These are phyloP conservation scores for Acomys russatus DNA, from an alignment of 2,797 vertebrate species.

Conservation along the genomic window DNA sequence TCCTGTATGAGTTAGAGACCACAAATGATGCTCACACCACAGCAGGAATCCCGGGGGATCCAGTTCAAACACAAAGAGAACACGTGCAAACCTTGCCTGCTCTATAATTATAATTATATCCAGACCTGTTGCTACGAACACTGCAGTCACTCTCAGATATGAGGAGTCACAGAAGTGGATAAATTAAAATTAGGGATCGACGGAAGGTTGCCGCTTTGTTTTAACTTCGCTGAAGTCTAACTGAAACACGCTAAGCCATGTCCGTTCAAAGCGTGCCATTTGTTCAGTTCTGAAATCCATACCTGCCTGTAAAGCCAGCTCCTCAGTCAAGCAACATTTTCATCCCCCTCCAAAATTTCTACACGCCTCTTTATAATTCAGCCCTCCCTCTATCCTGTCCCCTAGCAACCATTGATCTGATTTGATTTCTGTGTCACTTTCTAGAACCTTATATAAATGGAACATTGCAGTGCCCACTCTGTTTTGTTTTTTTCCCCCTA, in stretches of 20 bases:
- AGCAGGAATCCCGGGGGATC: neutral
- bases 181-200: neutral
- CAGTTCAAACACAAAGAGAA: neutral
- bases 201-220: neutral
- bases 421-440: constrained; percentile 63
- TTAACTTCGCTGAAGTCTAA: neutral
- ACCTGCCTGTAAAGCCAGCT: neutral
- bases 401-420: constrained; percentile 57
- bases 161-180: neutral
- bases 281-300: neutral
- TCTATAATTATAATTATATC: neutral
- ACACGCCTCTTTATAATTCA: neutral
- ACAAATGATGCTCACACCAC: neutral
- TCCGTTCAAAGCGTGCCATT: neutral
- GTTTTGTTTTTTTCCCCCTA: neutral
- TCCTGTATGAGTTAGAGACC: neutral
- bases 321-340: neutral
- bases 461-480: neutral
- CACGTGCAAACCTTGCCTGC: neutral
- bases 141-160: neutral
- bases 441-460: constrained; percentile 58
- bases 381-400: neutral
- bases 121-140: neutral
- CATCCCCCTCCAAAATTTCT: neutral
- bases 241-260: neutral